Evolutionary conservation across 1,140 invertebrate species (phyloP), one percentile per base, ranked within the genome.

Genomic region (Helicoverpa zea): DNA sequence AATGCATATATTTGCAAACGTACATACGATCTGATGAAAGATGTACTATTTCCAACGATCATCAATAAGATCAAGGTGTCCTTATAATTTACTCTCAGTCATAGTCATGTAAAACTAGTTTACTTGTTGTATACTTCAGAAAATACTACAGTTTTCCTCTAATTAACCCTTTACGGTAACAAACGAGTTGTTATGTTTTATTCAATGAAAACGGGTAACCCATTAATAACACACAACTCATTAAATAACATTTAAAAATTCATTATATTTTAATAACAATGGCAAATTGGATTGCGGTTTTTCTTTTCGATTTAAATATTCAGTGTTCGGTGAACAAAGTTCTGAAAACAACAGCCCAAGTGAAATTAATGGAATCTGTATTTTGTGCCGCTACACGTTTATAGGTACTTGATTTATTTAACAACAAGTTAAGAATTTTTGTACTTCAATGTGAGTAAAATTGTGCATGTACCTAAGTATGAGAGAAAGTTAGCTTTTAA

Each of bases 241-340:
- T 35, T 35, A 35, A 35, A 35, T n/a, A 16, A 12, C 12, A 30
- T 29, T 29, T 61, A 23, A 30, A 61, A 61, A 64, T 43, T 16
- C 61, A 64, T 43, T n/a, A 16, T 35, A 64, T 43, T 16, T 43
- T 35, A 35, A 64, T n/a, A 35, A 64, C 61, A 64, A 35, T 63
- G 29, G 13, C 14, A 7, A 64, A 64, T 64, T 43, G 61, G 14
- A n/a, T 64, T 64, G 61, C n/a, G 61, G 61, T 64, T 43, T 58
- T 64, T 35, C 30, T 64, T 64, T 43, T 43, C 61, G 12, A 43
- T 64, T 64, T 43, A 64, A 64, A 64, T 64, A 64, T 64, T 64
- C 61, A 64, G 35, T 43, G 61, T 64, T 56, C 16, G 16, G 16
- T 56, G 5, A 56, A 9, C 10, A 56, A 56, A 56, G 54, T 56